Evolutionary conservation across 2,797 vertebrate genomes (phyloP).

Genomic region (Delichon dasypus): DNA sequence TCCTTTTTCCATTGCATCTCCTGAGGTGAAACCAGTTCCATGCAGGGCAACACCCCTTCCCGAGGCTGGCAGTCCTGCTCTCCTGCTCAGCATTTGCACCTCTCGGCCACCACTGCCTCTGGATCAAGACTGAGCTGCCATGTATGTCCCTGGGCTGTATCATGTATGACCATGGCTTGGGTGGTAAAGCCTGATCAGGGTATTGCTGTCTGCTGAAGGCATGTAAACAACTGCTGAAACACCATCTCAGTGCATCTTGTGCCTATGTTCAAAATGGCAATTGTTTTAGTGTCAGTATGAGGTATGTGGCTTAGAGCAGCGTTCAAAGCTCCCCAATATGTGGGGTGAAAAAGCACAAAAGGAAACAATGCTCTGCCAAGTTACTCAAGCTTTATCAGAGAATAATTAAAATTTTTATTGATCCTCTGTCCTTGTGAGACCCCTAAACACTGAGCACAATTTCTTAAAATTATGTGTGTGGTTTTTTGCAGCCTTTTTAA

Average conservation of each 20-base stretch:
- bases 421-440: not conserved
- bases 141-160: rapidly evolving
- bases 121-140: not conserved
- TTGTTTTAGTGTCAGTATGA: not conserved
- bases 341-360: not conserved
- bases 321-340: not conserved
- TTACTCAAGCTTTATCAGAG: not conserved
- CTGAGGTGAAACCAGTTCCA: not conserved
- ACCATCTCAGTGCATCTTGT: not conserved
- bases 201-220: not conserved
- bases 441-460: not conserved
- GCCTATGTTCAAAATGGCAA: not conserved
- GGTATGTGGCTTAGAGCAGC: not conserved
- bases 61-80: not conserved
- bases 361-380: not conserved
- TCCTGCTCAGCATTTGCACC: rapidly evolving
- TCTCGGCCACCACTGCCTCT: not conserved
- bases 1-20: not conserved
- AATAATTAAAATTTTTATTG: not conserved
- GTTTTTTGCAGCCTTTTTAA: not conserved
- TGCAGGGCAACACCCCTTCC: not conserved
- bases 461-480: not conserved
- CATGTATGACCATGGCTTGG: not conserved
- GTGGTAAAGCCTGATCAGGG: not conserved
- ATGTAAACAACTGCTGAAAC: not conserved